Evolutionary conservation across 2,113 vertebrate species (phyloP).

Genomic region (Chroicocephalus ridibundus): DNA sequence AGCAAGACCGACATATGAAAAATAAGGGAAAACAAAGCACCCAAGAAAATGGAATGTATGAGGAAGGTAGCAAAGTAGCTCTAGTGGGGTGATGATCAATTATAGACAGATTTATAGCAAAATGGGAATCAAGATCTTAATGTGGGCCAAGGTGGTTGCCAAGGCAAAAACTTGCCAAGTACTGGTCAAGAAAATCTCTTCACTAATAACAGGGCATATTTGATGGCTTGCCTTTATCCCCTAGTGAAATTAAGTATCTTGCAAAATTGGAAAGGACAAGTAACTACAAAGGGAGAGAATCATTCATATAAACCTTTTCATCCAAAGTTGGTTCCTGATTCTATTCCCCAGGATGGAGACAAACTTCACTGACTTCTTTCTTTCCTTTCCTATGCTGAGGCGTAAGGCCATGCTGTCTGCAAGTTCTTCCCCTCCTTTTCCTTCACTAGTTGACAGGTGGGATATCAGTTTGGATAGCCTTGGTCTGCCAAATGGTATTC

Average conservation of each 20-base stretch:
- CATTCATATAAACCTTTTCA: not conserved
- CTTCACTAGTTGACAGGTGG: not conserved
- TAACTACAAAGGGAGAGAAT: not conserved
- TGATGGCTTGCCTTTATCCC: not conserved
- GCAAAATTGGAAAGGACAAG: not conserved
- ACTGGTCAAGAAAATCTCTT: not conserved
- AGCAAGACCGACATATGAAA: not conserved
- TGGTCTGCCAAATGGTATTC: not conserved
- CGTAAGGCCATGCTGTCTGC: not conserved
- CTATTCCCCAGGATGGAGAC: not conserved
- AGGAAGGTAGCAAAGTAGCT: not conserved
- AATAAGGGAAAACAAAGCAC: not conserved
- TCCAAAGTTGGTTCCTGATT: not conserved
- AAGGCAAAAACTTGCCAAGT: not conserved
- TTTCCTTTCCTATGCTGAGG: not conserved
- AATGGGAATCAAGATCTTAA: not conserved
- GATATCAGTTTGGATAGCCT: not conserved
- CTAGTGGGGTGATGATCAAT: rapidly evolving
- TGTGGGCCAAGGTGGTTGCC: not conserved
- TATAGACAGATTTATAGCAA: not conserved
- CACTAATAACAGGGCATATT: not conserved
- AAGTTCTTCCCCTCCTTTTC: not conserved
- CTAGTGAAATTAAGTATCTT: not conserved
- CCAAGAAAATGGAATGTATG: not conserved
- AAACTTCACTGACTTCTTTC: not conserved